These are phyloP conservation scores for Eupsittula cactorum DNA, from an alignment of 2,113 vertebrate genomes.

Conservation along the genomic window DNA sequence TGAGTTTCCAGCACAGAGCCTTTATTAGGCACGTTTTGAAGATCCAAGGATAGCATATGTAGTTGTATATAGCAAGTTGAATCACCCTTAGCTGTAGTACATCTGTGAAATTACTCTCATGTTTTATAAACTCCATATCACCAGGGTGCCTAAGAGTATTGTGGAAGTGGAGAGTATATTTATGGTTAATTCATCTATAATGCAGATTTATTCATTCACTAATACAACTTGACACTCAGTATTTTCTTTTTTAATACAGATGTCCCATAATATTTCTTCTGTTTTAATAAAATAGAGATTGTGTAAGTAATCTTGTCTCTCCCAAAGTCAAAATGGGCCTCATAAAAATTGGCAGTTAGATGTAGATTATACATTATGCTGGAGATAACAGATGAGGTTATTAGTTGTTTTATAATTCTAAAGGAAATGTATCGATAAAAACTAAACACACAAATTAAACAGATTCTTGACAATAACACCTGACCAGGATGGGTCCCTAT, in stretches of 20 bases:
- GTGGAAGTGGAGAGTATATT: not conserved
- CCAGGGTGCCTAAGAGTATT: not conserved
- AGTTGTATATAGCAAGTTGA: not conserved
- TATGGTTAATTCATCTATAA: slow-evolving; percentile 25
- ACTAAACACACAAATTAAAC: slow-evolving; percentile 42
- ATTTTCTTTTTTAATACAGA: slow-evolving; percentile 61
- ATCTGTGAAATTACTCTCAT: not conserved
- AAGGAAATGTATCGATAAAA: slow-evolving; percentile 64
- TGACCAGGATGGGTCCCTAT: not conserved
- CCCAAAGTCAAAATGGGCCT: slow-evolving; percentile 24
- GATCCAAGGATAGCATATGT: not conserved
- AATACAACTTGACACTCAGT: slow-evolving; percentile 19
- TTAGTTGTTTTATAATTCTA: slow-evolving; percentile 57
- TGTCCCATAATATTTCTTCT: slow-evolving; percentile 4
- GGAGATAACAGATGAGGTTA: slow-evolving; percentile 58
- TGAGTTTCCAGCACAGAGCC: not conserved
- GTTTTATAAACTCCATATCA: not conserved
- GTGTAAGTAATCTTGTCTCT: slow-evolving; percentile 34
- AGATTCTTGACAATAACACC: slow-evolving; percentile 32
- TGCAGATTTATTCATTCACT: slow-evolving; percentile 35
- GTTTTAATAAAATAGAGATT: slow-evolving; percentile 70
- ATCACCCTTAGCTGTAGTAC: not conserved
- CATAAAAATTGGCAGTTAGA: slow-evolving; percentile 70
- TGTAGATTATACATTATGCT: slow-evolving; percentile 41
- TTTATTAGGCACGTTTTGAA: not conserved